Evolutionary conservation across 2,113 vertebrate species (phyloP), one percentile per base, ranked within the genome.

Genomic region (Turnix velox): DNA sequence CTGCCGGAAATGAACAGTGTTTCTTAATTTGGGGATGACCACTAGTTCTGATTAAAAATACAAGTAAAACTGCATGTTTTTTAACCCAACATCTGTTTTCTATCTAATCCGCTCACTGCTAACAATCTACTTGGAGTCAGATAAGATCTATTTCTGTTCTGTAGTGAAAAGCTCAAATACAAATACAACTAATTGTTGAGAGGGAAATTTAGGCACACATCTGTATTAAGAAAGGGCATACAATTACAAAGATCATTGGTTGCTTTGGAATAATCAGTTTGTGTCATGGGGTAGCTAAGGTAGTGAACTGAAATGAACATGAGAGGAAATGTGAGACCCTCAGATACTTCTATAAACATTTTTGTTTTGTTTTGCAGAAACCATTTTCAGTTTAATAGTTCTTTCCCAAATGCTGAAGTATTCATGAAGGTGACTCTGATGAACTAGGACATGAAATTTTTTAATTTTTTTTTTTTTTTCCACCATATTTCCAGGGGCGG

Each of bases 41-140:
- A 66, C 45, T 43, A 62, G 31, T 49, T 90, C 67, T 90, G 82
- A 94, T 94, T 91, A 85, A 95, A 90, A 93, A 84, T 23, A 61
- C 2, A 0, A 89, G 58, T 18, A 87, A 58, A 87, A 71, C 69
- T 57, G 18, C 25, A 69, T 83, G 42, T 82, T 77, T 83, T 83
- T 54, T 17, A 7, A 46, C 12, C 25, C 43, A 84, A 59, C 88
- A 92, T 96, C 90, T 90, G 92, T 86, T 92, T 90, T 57, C 84
- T 61, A 31, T 77, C 65, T 96, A 92, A 95, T 96, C 88, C 1
- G 14, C 79, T 80, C 27, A 2, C 61, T 78, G 52, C 37, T 88
- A 71, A 61, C 63, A 90, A 92, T 78, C 51, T 48, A 42, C 37
- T 84, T 84, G 74, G 27, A 84, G 31, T 71, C 43, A 84, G 72